Base-by-base conservation (phyloP, 2,888 invertebrate genomes). In the Tinea semifulvella region DNA sequence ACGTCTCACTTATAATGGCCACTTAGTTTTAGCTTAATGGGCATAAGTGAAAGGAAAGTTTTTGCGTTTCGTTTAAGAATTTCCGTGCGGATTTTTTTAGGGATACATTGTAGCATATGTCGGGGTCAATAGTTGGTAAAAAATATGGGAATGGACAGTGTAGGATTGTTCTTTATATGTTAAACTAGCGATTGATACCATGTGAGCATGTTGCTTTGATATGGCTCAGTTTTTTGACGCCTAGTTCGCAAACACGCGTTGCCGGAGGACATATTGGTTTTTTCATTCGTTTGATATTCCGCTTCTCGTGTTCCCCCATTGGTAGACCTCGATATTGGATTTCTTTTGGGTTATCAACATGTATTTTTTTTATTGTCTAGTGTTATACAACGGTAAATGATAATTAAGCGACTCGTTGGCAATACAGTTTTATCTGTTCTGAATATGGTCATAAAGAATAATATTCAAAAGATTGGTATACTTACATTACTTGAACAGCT, bases 251-350 rank as follows among this genome's bases (percentile, higher is more conserved):
- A 72, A 72, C 71, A 72, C 58, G 61, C 65, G 67, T 44, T 54
- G 63, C 56, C 55, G 48, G 52, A 55, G 56, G 62, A 67, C 64
- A 68, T 75, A 75, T 75, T 75, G 70, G 66, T 68, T 71, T 69
- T 70, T 68, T 69, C 65, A 63, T 63, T 63, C 65, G 62, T 63
- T 69, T 65, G 63, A 59, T 68, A 61, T 63, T 58, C 58, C 57
- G 55, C 53, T 51, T 56, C 56, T 57, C 61, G 62, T 61, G 62
- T 67, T 65, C 65, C 69, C 63, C 56, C 61, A 63, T 66, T 65
- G 55, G 57, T 57, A 61, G 60, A 57, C 53, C 58, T 57, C 59
- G 63, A 66, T 68, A 69, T 69, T 69, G 66, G 60, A 46, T 53
- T 59, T 63, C 58, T 63, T 62, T 58, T 53, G 55, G 52, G 11